phyloP scores from a whole-genome alignment of 2,113 vertebrate species.

The Albula glossodonta region DNA sequence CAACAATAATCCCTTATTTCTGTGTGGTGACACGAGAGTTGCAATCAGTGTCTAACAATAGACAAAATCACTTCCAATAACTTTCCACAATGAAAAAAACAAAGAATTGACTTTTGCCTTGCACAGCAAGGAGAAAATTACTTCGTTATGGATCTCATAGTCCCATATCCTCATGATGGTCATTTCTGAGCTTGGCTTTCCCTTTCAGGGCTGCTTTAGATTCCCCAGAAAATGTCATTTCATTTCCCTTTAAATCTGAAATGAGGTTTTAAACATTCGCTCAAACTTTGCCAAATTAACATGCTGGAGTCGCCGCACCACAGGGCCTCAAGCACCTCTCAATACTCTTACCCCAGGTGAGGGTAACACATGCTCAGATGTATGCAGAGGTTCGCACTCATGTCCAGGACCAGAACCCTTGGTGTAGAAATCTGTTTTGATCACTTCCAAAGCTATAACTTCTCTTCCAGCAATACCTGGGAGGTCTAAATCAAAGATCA shows the following conservation, averaged over 20 bases:
- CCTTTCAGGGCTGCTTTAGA: neutral
- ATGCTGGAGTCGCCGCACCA: too few relatives aligned
- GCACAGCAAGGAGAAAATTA: neutral
- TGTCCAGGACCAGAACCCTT: neutral
- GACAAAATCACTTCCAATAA: neutral
- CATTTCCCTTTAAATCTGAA: neutral
- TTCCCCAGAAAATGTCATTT: neutral
- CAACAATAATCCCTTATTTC: neutral
- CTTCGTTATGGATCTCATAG: neutral
- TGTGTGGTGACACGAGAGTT: neutral
- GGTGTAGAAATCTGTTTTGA: neutral
- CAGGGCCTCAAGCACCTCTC: too few relatives aligned
- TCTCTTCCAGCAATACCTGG: neutral
- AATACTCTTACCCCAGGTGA: neutral
- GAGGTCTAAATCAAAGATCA: neutral
- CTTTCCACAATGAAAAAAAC: neutral
- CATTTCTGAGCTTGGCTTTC: too few relatives aligned
- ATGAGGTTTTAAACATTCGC: neutral
- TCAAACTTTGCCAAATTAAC: too few relatives aligned
- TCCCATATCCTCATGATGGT: too few relatives aligned
- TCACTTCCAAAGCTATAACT: neutral
- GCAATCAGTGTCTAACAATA: neutral
- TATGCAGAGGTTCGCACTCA: neutral
- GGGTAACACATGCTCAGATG: too few relatives aligned
- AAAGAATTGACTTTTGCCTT: too few relatives aligned